Evolutionary conservation across 2,888 invertebrate species (phyloP).

Genomic region (Tipula unca): DNA sequence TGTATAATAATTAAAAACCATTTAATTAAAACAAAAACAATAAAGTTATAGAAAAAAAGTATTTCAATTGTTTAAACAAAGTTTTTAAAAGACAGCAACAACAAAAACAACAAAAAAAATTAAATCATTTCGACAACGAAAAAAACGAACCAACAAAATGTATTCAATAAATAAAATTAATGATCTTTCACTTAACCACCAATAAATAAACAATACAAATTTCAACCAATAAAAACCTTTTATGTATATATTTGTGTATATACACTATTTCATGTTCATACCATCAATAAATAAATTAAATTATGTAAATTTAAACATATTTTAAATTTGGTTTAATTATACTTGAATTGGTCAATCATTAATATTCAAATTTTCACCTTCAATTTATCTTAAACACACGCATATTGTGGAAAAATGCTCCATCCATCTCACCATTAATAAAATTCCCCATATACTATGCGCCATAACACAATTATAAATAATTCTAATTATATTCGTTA

Average conservation of each 20-base stretch:
- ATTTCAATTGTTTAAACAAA: not conserved
- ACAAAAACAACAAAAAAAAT: not conserved
- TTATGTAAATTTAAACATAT: not conserved
- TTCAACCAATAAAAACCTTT: not conserved
- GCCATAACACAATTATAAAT: not conserved
- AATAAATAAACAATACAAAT: constrained; percentile 14
- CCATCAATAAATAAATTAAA: not conserved
- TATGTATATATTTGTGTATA: too few relatives aligned
- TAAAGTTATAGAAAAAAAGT: not conserved
- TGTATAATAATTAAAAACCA: not conserved
- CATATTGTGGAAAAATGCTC: not conserved
- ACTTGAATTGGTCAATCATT: not conserved
- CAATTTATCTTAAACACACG: not conserved
- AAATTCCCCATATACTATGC: not conserved
- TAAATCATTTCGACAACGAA: not conserved
- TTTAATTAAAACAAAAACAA: not conserved
- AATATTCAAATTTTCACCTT: not conserved
- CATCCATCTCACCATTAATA: not conserved
- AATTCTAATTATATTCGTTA: not conserved
- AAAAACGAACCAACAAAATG: not conserved
- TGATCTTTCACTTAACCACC: not conserved
- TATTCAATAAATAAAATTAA: not conserved
- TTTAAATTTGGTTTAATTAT: not conserved
- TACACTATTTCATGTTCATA: not conserved
- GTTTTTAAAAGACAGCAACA: too few relatives aligned